Conservation (phyloP, 2,797 vertebrate species). For the Peromyscus eremicus region DNA sequence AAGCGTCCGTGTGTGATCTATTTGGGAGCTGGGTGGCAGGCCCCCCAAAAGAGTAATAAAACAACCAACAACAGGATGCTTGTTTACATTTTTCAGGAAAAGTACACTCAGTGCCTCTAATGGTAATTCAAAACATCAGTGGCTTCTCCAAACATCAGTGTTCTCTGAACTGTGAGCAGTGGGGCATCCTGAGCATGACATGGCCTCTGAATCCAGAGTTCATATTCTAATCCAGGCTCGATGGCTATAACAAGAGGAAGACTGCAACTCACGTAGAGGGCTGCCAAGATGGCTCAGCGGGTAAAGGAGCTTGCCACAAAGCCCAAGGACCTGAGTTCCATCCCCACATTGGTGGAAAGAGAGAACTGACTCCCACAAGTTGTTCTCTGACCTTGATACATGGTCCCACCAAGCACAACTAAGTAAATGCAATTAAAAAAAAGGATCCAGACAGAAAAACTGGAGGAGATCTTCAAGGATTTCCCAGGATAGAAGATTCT, state of each 20-base stretch:
- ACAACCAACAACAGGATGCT: neutral
- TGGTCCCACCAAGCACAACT: neutral
- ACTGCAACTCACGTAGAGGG: neutral
- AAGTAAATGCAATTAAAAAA: neutral
- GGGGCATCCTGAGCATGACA: accelerated
- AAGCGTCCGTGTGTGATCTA: too few species aligned
- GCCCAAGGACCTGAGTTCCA: neutral
- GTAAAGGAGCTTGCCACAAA: neutral
- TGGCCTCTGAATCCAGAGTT: neutral
- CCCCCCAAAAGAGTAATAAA: too few species aligned
- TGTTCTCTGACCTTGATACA: neutral
- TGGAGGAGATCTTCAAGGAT: neutral
- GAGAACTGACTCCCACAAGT: neutral
- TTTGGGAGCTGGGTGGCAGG: too few species aligned
- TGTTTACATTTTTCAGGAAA: neutral
- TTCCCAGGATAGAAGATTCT: neutral
- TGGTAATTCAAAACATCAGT: neutral
- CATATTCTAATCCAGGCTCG: neutral
- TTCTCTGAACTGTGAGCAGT: neutral
- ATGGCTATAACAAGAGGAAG: neutral
- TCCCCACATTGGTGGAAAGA: neutral
- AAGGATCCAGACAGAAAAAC: neutral
- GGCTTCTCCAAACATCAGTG: neutral
- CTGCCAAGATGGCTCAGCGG: neutral
- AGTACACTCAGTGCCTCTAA: neutral